phyloP scores from a whole-genome alignment of 2,888 invertebrate genomes.

The Oithona nana region DNA sequence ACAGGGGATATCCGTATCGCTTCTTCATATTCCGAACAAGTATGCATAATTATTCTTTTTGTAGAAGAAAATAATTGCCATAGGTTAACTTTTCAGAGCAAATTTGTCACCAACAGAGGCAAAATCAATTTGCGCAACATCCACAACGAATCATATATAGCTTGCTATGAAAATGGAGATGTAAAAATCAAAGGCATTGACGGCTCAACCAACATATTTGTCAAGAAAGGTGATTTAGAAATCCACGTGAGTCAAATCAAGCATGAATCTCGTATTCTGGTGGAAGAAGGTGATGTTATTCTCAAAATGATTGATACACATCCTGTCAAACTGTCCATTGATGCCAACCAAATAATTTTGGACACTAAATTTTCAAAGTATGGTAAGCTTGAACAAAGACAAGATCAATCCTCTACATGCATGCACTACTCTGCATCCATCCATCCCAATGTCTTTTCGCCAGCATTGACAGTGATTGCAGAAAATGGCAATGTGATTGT shows the following conservation, averaged over 20 bases:
- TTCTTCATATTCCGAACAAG: conserved; percentile 6
- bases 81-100: neutral
- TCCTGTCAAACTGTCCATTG: conserved; percentile 18
- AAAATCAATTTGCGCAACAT: conserved; percentile 12
- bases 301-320: neutral
- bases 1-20: conserved; percentile 14
- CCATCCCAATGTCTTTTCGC: conserved; percentile 15
- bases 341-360: conserved; percentile 18
- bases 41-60: neutral
- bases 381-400: conserved; percentile 2
- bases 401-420: neutral
- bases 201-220: conserved; percentile 11
- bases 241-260: conserved; percentile 6
- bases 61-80: neutral
- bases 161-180: conserved; percentile 11
- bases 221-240: neutral
- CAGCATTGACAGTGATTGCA: conserved; percentile 10
- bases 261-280: conserved; percentile 13
- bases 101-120: conserved; percentile 13
- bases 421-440: conserved; percentile 11
- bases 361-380: conserved; percentile 16
- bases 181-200: conserved; percentile 12
- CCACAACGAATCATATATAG: conserved; percentile 15
- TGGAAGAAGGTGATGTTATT: conserved; percentile 10
- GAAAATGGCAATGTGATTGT: conserved; percentile 14